Evolutionary conservation across 2,797 vertebrate genomes (phyloP), one percentile per base, ranked within the genome.

Genomic region (Sebastes itinus): DNA sequence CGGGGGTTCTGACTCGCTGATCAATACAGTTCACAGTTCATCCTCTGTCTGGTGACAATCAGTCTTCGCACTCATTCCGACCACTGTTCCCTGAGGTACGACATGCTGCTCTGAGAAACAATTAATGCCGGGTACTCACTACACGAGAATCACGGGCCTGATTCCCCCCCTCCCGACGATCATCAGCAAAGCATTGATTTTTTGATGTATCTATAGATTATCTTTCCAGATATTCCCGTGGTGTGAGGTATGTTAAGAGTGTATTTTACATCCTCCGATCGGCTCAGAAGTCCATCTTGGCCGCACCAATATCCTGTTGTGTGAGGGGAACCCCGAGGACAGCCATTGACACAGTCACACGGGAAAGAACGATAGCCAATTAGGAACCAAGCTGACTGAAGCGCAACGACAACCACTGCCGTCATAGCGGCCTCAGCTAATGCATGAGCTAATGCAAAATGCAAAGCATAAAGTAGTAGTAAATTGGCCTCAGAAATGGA

Each of bases 1-100:
- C 3, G 68, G 72, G 73, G 73, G 49, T 54, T 77, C 66, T 68
- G 65, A 71, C 11, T 83, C 35, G 35, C 67, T 16, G 80, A 94
- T 94, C 92, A 81, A 91, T 92, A 85, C 23, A 77, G 80, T 82
- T 84, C 83, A 85, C 72, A 66, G 80, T 78, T 87, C 70, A 85
- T 5, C 38, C n/a, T 52, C 58, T 80, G 67, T 78, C 32, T 11
- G 25, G 63, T 55, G 66, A 77, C 76, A 82, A 20, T 22, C 69
- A 23, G 71, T 72, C 23, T 35, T 49, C 42, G 28, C 55, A 10
- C 58, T 42, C 16, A 22, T 30, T 75, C 46, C 9, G 55, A 66
- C 56, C 22, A 3, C 49, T 69, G 9, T n/a, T 33, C 69, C 73
- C 71, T 33, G 32, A 59, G 67, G 59, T 54, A 2, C 70, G 38